These are phyloP conservation scores for Pammene aurita DNA, from an alignment of 2,888 invertebrate species.

Conservation along the genomic window DNA sequence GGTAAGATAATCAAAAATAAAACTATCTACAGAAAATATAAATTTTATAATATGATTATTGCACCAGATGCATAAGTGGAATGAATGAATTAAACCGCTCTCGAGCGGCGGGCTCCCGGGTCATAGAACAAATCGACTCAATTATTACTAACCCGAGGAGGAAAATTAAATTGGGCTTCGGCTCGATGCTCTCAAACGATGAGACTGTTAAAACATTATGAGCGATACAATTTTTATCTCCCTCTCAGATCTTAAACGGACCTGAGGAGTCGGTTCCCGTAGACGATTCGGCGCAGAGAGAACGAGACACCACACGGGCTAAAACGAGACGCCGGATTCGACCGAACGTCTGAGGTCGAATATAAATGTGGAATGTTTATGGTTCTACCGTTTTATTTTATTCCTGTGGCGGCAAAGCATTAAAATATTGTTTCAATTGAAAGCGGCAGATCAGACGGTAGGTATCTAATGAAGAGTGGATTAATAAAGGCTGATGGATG, in stretches of 20 bases:
- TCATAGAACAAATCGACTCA: conserved; percentile 79
- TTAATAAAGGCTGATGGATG: conserved; percentile 69
- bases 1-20: background rate
- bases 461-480: conserved; percentile 76
- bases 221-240: conserved; percentile 79
- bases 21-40: background rate
- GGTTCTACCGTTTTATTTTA: conserved; percentile 83
- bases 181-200: conserved; percentile 63
- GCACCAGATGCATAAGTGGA: conserved; percentile 58
- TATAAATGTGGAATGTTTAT: conserved; percentile 84
- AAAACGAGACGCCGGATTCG: conserved; percentile 57
- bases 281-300: conserved; percentile 77
- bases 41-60: conserved; percentile 34
- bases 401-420: conserved; percentile 76
- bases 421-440: conserved; percentile 83
- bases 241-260: conserved; percentile 68
- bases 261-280: conserved; percentile 63
- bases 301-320: conserved; percentile 59
- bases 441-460: conserved; percentile 76
- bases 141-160: conserved; percentile 73
- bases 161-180: conserved; percentile 77
- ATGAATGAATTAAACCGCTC: conserved; percentile 76
- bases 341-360: conserved; percentile 80
- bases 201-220: conserved; percentile 82
- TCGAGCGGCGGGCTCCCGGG: conserved; percentile 60